phyloP scores from a whole-genome alignment of 2,113 vertebrate genomes.

The Cyprinodon variegatus region DNA sequence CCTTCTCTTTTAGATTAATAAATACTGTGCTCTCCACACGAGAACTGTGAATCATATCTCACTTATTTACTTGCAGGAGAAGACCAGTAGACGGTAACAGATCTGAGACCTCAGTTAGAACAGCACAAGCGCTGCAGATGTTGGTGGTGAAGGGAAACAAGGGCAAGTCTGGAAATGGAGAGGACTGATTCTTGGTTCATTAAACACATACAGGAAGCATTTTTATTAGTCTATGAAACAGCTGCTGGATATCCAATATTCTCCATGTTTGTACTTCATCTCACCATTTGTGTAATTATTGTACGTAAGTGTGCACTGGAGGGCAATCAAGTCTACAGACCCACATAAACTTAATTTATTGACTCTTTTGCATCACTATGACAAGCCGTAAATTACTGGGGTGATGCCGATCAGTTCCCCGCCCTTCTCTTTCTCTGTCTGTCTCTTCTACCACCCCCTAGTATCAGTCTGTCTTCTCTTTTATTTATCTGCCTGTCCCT shows the following conservation, averaged over 20 bases:
- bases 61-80: background rate
- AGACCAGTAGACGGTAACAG: background rate
- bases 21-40: background rate
- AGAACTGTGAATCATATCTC: background rate
- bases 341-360: conserved; percentile 63
- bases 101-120: background rate
- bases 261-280: background rate
- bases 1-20: conserved; percentile 1
- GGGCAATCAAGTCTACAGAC: conserved; percentile 13
- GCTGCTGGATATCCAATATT: conserved; percentile 7
- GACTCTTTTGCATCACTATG: conserved; percentile 74
- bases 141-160: too few relatives aligned
- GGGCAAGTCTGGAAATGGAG: background rate
- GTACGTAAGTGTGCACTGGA: background rate
- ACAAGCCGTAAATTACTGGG: conserved; percentile 66
- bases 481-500: background rate
- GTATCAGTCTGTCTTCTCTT: conserved; percentile 5
- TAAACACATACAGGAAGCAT: background rate
- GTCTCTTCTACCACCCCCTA: background rate
- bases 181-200: background rate
- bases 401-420: conserved; percentile 27
- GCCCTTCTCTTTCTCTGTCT: conserved; percentile 5
- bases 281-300: background rate
- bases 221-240: conserved; percentile 23
- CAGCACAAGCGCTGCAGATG: background rate